phyloP scores from a whole-genome alignment of 2,797 vertebrate genomes.

The Argentina silus region DNA sequence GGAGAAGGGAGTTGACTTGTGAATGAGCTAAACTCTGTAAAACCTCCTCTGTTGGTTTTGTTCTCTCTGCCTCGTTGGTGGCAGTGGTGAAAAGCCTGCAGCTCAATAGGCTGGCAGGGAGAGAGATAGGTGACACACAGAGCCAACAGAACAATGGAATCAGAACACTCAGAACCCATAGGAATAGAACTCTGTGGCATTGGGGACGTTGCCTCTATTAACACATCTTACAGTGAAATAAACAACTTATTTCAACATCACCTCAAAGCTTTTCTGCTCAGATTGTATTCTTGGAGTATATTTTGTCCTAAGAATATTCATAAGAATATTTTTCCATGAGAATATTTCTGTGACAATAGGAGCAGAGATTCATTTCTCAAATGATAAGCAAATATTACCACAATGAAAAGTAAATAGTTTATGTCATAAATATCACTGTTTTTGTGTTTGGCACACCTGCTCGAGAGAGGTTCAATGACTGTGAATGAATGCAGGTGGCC shows the following conservation, averaged over 20 bases:
- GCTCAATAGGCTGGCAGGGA: constrained; percentile 25
- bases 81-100: constrained; percentile 33
- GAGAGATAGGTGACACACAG: constrained; percentile 1
- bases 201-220: constrained; percentile 36
- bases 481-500: constrained; percentile 13
- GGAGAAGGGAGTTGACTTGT: not conserved
- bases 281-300: constrained; percentile 38
- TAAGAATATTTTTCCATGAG: not conserved
- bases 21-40: constrained; percentile 38
- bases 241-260: constrained; percentile 39
- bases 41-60: constrained; percentile 20
- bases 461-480: constrained; percentile 15
- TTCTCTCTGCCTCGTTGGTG: constrained; percentile 19
- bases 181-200: constrained; percentile 29
- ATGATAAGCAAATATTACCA: constrained; percentile 38
- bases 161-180: constrained; percentile 1
- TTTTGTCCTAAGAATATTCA: constrained; percentile 14
- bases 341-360: not conserved
- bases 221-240: constrained; percentile 5
- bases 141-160: constrained; percentile 23
- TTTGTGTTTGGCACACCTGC: constrained; percentile 41
- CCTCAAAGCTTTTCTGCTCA: constrained; percentile 35
- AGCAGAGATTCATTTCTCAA: not conserved
- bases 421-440: constrained; percentile 3
- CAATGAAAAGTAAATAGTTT: constrained; percentile 31